Percentiles rank a stretch among this genome's conserved stretches.
These are phyloP conservation scores for Neolamprologus devosi DNA, from an alignment of 2,113 vertebrate species.

Conservation along the genomic window DNA sequence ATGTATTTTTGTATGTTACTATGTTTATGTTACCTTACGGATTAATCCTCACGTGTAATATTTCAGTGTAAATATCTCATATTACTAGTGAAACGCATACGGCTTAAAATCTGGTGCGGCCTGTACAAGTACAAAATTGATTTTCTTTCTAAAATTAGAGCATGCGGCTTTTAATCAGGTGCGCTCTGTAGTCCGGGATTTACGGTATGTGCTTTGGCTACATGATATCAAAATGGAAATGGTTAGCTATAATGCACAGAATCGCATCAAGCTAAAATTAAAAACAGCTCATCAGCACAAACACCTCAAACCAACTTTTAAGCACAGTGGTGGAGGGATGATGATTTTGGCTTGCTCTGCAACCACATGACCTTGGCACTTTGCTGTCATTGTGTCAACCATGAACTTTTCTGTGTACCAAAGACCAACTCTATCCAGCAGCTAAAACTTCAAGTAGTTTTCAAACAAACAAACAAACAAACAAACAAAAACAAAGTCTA, in stretches of 20 bases:
- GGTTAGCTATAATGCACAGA: neutral
- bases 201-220: neutral
- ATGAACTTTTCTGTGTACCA: neutral
- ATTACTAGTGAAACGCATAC: rapidly evolving
- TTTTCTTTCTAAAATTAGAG: neutral
- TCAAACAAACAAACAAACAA: neutral
- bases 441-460: neutral
- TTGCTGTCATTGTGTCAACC: neutral
- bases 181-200: neutral
- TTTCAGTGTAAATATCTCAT: neutral
- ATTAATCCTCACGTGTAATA: neutral
- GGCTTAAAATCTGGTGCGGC: neutral
- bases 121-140: neutral
- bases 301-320: neutral
- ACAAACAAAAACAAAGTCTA: neutral
- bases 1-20: neutral
- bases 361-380: neutral
- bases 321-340: neutral
- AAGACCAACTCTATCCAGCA: neutral
- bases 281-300: neutral
- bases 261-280: rapidly evolving
- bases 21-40: neutral
- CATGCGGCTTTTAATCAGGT: neutral
- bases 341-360: neutral
- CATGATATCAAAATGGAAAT: neutral